Evolutionary conservation across 2,113 vertebrate genomes (phyloP).

Genomic region (Xenus cinereus): DNA sequence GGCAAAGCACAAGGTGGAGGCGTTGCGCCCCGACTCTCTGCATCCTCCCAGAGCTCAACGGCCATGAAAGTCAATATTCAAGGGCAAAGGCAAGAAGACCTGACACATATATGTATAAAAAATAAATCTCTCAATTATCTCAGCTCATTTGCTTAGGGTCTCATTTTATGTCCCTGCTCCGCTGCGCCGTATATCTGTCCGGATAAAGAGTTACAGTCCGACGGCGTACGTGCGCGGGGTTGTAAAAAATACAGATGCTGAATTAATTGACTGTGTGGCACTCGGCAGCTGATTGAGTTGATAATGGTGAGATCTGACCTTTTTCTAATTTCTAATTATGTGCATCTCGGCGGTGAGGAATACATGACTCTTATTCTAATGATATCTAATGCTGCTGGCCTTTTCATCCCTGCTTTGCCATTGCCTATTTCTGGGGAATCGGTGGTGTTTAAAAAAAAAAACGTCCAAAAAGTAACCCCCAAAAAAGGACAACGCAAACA

Average conservation of each 20-base stretch:
- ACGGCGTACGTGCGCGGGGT: slow-evolving; percentile 80
- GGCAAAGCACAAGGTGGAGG: background rate
- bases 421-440: background rate
- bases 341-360: slow-evolving; percentile 77
- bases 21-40: background rate
- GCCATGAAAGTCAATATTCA: slow-evolving; percentile 87
- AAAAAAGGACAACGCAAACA: background rate
- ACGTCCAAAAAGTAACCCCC: background rate
- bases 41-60: slow-evolving; percentile 24
- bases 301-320: slow-evolving; percentile 89
- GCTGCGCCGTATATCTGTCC: slow-evolving; percentile 86
- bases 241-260: slow-evolving; percentile 99
- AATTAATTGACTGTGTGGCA: slow-evolving; percentile 98
- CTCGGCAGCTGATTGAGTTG: slow-evolving; percentile 87
- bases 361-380: slow-evolving; percentile 81
- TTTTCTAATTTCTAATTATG: slow-evolving; percentile 93
- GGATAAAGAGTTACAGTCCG: slow-evolving; percentile 88
- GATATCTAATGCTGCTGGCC: slow-evolving; percentile 68
- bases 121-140: slow-evolving; percentile 99
- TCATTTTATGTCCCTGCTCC: slow-evolving; percentile 86
- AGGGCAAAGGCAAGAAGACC: slow-evolving; percentile 86
- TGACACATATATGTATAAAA: slow-evolving; percentile 79
- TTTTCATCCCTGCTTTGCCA: slow-evolving; percentile 46
- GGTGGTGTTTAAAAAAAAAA: background rate
- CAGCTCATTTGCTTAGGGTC: slow-evolving; percentile 90